Percentiles rank a stretch among this genome's conserved stretches.
These are phyloP conservation scores for Heliocidaris erythrogramma DNA, from an alignment of 35 echinoderm and acorn worm species.

Conservation along the genomic window DNA sequence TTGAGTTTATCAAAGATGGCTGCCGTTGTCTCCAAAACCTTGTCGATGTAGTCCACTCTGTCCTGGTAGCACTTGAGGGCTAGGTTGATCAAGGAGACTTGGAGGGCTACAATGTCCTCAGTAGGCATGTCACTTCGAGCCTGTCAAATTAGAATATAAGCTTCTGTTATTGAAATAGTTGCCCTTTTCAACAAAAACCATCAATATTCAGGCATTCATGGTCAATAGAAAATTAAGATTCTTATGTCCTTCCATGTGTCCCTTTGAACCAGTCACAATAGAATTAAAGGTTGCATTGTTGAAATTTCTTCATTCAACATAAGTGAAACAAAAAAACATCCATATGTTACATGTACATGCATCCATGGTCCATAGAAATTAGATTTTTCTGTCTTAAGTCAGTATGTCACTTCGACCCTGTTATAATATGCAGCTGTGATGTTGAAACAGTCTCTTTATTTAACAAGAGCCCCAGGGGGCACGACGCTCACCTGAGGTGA, in stretches of 20 bases:
- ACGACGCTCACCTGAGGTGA: too few relatives aligned
- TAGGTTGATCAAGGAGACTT: slow-evolving; percentile 95
- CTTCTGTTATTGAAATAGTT: too few relatives aligned
- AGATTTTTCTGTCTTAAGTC: not conserved
- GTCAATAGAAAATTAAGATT: not conserved
- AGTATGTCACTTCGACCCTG: not conserved
- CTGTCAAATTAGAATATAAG: slow-evolving; percentile 34
- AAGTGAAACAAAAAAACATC: too few relatives aligned
- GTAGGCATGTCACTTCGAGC: slow-evolving; percentile 88
- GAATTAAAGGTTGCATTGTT: too few relatives aligned
- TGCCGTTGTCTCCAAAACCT: slow-evolving; percentile 85
- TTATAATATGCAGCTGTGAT: too few relatives aligned
- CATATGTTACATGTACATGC: not conserved
- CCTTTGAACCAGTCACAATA: too few relatives aligned
- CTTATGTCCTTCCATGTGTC: too few relatives aligned
- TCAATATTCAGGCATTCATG: not conserved
- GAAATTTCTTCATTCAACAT: too few relatives aligned
- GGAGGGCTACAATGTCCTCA: slow-evolving; percentile 91
- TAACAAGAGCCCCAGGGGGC: too few relatives aligned
- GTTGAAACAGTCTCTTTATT: too few relatives aligned
- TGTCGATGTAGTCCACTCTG: slow-evolving; percentile 95
- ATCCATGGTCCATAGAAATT: not conserved
- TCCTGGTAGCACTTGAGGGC: slow-evolving; percentile 97
- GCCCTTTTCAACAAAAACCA: not conserved
- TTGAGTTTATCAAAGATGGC: slow-evolving; percentile 92